These are phyloP conservation scores for Aporophyla lueneburgensis DNA, from an alignment of 2,888 invertebrate genomes.

Conservation along the genomic window DNA sequence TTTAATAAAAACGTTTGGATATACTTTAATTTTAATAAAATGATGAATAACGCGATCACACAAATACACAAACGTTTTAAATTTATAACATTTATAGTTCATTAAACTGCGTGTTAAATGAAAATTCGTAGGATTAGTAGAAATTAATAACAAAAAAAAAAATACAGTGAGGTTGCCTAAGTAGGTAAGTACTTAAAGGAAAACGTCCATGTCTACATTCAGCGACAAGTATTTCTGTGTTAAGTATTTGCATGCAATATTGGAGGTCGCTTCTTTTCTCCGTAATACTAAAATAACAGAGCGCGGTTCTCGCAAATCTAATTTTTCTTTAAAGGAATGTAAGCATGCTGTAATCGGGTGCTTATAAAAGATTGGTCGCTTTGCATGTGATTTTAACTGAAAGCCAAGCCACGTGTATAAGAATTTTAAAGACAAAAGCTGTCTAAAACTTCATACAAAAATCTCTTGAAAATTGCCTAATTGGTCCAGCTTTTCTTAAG, in stretches of 20 bases:
- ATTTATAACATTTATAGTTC: too few relatives aligned
- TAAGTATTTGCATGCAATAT: constrained; percentile 9
- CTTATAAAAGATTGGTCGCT: background rate
- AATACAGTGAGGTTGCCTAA: background rate
- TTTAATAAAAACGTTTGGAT: too few relatives aligned
- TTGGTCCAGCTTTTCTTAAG: too few relatives aligned
- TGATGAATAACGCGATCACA: too few relatives aligned
- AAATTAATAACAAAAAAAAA: background rate
- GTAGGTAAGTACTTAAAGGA: background rate
- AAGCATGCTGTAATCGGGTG: background rate
- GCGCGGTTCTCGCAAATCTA: background rate
- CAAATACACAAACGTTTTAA: too few relatives aligned
- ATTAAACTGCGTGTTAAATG: too few relatives aligned
- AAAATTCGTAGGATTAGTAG: too few relatives aligned
- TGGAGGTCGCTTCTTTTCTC: background rate
- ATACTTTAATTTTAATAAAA: too few relatives aligned
- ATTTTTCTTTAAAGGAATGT: background rate
- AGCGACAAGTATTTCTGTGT: constrained; percentile 11
- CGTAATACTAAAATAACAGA: constrained; percentile 45
- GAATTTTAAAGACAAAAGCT: background rate
- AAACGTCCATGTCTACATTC: background rate
- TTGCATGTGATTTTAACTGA: background rate
- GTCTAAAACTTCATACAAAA: too few relatives aligned
- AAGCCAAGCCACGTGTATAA: background rate
- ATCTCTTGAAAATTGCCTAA: too few relatives aligned